These are phyloP conservation scores for Apamea crenata DNA, from an alignment of 2,888 invertebrate species.

Conservation along the genomic window DNA sequence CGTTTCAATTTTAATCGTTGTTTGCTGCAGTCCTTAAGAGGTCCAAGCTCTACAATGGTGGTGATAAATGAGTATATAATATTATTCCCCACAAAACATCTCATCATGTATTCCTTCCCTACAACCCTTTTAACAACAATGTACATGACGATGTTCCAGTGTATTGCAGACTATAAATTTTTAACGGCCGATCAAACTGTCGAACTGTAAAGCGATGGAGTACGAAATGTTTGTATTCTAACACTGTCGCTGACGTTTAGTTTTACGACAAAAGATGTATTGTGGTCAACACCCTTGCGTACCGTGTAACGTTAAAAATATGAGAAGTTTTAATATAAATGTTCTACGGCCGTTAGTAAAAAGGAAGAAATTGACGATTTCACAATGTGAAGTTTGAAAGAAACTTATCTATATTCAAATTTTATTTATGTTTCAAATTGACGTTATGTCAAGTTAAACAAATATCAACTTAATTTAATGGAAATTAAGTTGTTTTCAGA, in stretches of 20 bases:
- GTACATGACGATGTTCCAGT: conserved; percentile 25
- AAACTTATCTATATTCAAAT: not conserved
- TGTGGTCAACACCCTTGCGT: not conserved
- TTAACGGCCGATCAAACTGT: conserved; percentile 44
- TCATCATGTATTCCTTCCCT: not conserved
- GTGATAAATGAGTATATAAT: not conserved
- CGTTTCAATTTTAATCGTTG: not conserved
- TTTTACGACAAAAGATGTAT: conserved; percentile 29
- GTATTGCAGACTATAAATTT: conserved; percentile 36
- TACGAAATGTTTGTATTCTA: conserved; percentile 23
- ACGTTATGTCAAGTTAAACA: no score
- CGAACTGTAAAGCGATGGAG: conserved; percentile 32
- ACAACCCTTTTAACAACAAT: conserved; percentile 10
- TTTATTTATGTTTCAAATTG: no score
- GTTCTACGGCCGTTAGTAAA: not conserved
- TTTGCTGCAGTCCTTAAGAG: not conserved
- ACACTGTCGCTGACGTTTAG: conserved; percentile 28
- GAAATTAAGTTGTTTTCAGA: no score
- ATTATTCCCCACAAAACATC: not conserved
- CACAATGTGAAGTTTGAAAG: not conserved
- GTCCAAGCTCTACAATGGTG: not conserved
- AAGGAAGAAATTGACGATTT: not conserved
- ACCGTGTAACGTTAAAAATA: not conserved
- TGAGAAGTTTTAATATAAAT: not conserved
- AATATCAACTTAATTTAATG: no score